A percentile compares a stretch with the other conserved stretches of the same genome.
phyloP scores from a whole-genome alignment of 2,113 vertebrate genomes.

The Natator depressus region DNA sequence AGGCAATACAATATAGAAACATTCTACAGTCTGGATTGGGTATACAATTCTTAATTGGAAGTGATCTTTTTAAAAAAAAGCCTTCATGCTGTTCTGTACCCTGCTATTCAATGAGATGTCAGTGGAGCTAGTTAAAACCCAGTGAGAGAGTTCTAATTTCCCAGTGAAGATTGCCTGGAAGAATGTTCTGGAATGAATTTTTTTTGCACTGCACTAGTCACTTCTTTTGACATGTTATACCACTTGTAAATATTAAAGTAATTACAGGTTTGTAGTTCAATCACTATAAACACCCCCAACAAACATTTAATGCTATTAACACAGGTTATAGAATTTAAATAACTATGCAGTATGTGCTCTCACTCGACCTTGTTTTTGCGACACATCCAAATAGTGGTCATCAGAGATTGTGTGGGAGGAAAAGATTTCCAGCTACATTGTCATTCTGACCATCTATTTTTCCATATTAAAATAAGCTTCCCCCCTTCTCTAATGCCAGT shows the following conservation, averaged over 20 bases:
- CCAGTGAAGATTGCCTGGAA: background rate
- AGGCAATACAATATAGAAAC: background rate
- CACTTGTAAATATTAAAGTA: background rate
- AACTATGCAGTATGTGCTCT: background rate
- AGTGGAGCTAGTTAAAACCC: background rate
- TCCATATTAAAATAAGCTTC: fast-evolving
- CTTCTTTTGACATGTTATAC: background rate
- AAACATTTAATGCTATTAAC: background rate
- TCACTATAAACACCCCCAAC: background rate
- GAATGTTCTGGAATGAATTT: background rate
- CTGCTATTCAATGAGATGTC: background rate
- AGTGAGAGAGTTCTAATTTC: background rate
- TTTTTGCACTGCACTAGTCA: background rate
- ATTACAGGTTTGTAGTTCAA: background rate
- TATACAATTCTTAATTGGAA: background rate
- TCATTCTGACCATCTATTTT: background rate
- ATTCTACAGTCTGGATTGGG: background rate
- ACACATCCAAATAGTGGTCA: background rate
- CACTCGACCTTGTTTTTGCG: background rate
- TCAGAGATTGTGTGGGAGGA: background rate
- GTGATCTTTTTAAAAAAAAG: background rate
- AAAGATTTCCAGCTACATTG: background rate
- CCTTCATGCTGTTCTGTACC: background rate
- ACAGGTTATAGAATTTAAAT: background rate
- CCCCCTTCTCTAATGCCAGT: background rate